Evolutionary conservation across 1,140 invertebrate genomes (phyloP).

Genomic region (Cherax destructor): DNA sequence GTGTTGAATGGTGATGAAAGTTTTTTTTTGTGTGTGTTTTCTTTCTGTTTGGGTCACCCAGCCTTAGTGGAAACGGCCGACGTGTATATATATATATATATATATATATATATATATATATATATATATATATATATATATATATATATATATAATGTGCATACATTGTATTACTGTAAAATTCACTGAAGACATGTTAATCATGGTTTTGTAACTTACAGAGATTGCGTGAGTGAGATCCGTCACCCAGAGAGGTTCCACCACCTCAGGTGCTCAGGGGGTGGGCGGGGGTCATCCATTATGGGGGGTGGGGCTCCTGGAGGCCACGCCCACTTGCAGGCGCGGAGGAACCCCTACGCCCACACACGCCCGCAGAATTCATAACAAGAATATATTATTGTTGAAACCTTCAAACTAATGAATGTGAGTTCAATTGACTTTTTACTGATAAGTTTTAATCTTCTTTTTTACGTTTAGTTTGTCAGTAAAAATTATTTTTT

Average conservation of each 20-base stretch:
- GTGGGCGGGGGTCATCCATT: conserved; percentile 11
- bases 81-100: conserved; percentile 5
- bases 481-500: too few species aligned
- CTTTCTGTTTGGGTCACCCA: too few species aligned
- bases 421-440: too few species aligned
- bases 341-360: conserved; percentile 4
- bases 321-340: conserved; percentile 3
- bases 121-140: conserved; percentile 24
- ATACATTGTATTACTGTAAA: too few species aligned
- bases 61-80: too few species aligned
- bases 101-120: conserved; percentile 24
- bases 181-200: too few species aligned
- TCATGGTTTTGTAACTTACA: background rate
- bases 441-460: too few species aligned
- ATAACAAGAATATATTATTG: background rate
- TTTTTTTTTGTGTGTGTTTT: too few species aligned
- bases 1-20: too few species aligned
- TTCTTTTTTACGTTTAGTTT: too few species aligned
- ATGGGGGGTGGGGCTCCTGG: conserved; percentile 28
- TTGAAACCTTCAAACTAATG: background rate
- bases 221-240: background rate
- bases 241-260: background rate
- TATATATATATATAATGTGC: too few species aligned
- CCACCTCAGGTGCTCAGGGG: background rate
- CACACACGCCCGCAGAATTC: background rate